These are phyloP conservation scores for Toxotes jaculatrix DNA, from an alignment of 2,113 vertebrate species.

Conservation along the genomic window DNA sequence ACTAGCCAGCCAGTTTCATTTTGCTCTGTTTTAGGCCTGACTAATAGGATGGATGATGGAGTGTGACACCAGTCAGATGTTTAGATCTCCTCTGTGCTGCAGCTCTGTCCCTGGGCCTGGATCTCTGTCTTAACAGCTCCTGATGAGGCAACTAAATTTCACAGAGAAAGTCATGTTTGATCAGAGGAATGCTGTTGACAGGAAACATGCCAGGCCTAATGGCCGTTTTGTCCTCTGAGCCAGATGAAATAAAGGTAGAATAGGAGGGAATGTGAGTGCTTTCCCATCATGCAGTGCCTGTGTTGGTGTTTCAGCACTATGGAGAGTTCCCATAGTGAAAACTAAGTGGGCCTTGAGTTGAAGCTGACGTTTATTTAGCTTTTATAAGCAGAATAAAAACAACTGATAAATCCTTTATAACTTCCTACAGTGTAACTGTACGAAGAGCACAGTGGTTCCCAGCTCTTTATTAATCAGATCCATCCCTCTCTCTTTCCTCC, in stretches of 20 bases:
- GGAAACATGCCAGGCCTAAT: neutral
- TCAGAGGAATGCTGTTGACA: conserved; percentile 20
- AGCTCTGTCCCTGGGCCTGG: neutral
- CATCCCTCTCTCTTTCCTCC: neutral
- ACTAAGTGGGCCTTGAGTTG: no score
- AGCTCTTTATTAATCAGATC: neutral
- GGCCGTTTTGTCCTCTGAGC: neutral
- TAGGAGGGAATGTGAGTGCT: neutral
- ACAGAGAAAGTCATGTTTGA: conserved; percentile 4
- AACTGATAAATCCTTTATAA: no score
- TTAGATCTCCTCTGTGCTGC: conserved; percentile 6
- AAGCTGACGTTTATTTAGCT: no score
- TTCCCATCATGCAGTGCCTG: neutral
- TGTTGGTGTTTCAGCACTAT: conserved; percentile 9
- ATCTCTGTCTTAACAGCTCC: conserved; percentile 17
- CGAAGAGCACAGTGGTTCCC: no score
- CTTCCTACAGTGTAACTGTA: no score
- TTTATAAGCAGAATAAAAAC: no score
- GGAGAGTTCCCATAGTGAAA: conserved; percentile 25
- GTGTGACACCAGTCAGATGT: conserved; percentile 37
- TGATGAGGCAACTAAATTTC: neutral
- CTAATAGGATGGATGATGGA: conserved; percentile 34
- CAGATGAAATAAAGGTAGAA: neutral
- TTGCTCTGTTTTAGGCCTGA: neutral
- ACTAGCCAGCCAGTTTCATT: neutral